phyloP scores from a whole-genome alignment of 2,888 invertebrate species.

The Cataglyphis cursor region DNA sequence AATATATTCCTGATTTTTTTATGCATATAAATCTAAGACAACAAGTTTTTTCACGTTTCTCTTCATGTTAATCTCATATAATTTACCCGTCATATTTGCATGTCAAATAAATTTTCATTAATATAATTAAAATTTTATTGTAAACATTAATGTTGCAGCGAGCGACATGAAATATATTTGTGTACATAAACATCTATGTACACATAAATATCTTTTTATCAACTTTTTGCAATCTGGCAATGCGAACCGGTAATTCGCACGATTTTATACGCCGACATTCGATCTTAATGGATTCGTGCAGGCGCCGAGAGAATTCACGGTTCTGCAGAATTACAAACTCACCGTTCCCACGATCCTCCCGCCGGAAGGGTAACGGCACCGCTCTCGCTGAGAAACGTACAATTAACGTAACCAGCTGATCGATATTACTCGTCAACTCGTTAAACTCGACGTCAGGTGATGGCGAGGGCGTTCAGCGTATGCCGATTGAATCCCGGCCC shows the following conservation, averaged over 20 bases:
- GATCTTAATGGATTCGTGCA: slow-evolving; percentile 29
- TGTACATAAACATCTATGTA: background rate
- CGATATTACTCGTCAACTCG: slow-evolving; percentile 62
- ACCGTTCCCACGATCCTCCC: slow-evolving; percentile 16
- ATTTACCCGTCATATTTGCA: too few species aligned
- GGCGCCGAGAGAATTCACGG: slow-evolving; percentile 24
- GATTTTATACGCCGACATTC: background rate
- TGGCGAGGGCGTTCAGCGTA: slow-evolving; percentile 37
- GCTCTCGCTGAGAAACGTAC: slow-evolving; percentile 29
- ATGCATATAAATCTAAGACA: background rate
- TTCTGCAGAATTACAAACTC: background rate
- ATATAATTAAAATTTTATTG: background rate
- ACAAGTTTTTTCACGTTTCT: background rate
- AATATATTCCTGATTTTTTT: background rate
- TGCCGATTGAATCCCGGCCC: slow-evolving; percentile 70
- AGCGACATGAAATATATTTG: background rate
- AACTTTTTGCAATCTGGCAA: background rate
- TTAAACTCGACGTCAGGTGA: slow-evolving; percentile 58
- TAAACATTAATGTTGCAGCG: background rate
- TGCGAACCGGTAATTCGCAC: background rate
- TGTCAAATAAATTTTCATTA: background rate
- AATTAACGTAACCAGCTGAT: slow-evolving; percentile 54
- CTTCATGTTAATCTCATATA: background rate
- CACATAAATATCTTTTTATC: background rate
- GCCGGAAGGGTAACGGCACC: slow-evolving; percentile 29